Percentiles rank a stretch among this genome's conserved stretches.
phyloP scores from a whole-genome alignment of 2,113 vertebrate genomes.

The Corythornis vintsioides region DNA sequence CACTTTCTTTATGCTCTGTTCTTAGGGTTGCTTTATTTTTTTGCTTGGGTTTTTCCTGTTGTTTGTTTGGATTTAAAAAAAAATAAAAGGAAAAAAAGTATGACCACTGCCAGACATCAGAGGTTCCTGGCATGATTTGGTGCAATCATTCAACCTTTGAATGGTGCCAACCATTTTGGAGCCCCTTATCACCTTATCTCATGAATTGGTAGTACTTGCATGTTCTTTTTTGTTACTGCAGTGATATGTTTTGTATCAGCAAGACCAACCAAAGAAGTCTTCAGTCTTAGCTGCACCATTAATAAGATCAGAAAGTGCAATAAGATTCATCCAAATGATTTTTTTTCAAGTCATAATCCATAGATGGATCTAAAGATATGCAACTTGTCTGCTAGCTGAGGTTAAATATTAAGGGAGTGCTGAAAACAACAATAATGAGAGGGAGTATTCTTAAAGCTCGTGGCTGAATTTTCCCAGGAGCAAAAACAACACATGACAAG shows the following conservation, averaged over 20 bases:
- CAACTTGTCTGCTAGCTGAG: neutral
- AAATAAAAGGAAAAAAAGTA: too few species aligned
- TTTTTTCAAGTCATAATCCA: neutral
- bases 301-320: neutral
- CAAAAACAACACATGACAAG: constrained; percentile 51
- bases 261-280: neutral
- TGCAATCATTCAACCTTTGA: neutral
- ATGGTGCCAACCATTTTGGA: neutral
- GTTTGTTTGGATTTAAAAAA: too few species aligned
- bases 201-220: neutral
- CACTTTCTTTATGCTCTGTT: neutral
- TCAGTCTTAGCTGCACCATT: neutral
- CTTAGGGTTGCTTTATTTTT: neutral
- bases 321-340: neutral
- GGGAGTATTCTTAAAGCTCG: constrained; percentile 2
- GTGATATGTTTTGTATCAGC: neutral
- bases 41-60: too few species aligned
- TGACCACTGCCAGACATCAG: neutral
- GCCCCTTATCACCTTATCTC: neutral
- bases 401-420: neutral
- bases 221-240: neutral
- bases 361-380: neutral
- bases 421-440: neutral
- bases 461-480: constrained; percentile 22
- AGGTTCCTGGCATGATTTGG: neutral